phyloP scores from a whole-genome alignment of 2,797 vertebrate species.

The Thalassophryne amazonica region DNA sequence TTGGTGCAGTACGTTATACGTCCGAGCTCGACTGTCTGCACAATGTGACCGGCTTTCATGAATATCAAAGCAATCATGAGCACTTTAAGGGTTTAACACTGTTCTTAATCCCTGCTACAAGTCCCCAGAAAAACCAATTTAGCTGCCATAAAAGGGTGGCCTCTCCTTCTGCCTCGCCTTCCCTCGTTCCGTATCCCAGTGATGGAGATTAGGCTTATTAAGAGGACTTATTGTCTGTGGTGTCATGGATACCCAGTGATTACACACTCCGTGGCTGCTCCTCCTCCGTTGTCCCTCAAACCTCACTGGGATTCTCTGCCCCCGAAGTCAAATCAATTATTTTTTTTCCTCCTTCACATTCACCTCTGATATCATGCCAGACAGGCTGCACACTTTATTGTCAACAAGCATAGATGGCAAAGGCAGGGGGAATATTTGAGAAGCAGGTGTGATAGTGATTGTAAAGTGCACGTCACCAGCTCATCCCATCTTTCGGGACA shows the following conservation, averaged over 20 bases:
- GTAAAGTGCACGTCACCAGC: not conserved
- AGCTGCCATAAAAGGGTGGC: conserved; percentile 81
- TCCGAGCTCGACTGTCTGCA: not conserved
- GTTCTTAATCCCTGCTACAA: conserved; percentile 82
- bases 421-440: conserved; percentile 25
- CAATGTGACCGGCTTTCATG: conserved; percentile 69
- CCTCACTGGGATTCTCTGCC: conserved; percentile 51
- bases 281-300: conserved; percentile 60
- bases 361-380: conserved; percentile 49
- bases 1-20: conserved; percentile 8
- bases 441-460: conserved; percentile 10
- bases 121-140: conserved; percentile 87
- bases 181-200: conserved; percentile 51
- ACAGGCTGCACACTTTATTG: conserved; percentile 45
- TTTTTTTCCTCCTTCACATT: conserved; percentile 9
- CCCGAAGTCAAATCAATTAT: conserved; percentile 71
- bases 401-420: conserved; percentile 36
- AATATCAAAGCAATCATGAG: conserved; percentile 84
- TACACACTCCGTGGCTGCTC: conserved; percentile 64
- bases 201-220: conserved; percentile 87
- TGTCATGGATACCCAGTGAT: conserved; percentile 75
- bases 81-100: conserved; percentile 84
- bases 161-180: conserved; percentile 81
- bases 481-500: not conserved
- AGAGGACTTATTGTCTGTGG: conserved; percentile 73